Evolutionary conservation across 2,113 vertebrate genomes (phyloP).

Genomic region (Tor tambroides): DNA sequence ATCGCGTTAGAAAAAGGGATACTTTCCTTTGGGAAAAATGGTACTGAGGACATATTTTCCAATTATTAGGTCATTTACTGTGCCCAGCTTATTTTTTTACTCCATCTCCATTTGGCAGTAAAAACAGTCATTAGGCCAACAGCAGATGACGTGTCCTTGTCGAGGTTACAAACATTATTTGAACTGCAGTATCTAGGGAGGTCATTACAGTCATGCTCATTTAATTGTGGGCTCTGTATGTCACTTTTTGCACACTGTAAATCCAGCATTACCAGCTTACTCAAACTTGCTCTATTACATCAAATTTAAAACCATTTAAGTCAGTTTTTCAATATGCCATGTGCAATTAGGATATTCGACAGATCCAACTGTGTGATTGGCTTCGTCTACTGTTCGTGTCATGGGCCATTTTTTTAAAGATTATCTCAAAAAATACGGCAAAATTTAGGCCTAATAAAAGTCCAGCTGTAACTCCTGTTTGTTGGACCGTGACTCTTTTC

Average conservation of each 20-base stretch:
- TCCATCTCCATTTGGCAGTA: slow-evolving; percentile 39
- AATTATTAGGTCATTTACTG: slow-evolving; percentile 45
- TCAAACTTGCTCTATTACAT: slow-evolving; percentile 8
- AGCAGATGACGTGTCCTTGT: slow-evolving; percentile 43
- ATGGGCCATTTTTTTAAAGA: not conserved
- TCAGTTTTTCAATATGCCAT: slow-evolving; percentile 11
- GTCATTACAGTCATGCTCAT: slow-evolving; percentile 58
- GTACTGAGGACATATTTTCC: slow-evolving; percentile 50
- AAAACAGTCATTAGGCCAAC: slow-evolving; percentile 43
- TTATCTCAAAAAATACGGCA: not conserved
- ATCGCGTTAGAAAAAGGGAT: not conserved
- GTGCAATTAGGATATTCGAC: not conserved
- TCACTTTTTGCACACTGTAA: slow-evolving; percentile 43
- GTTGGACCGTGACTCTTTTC: slow-evolving; percentile 8
- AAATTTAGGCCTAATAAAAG: not conserved
- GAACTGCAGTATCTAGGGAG: slow-evolving; percentile 52
- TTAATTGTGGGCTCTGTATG: slow-evolving; percentile 49
- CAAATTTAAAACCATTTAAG: slow-evolving; percentile 5
- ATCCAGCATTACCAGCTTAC: slow-evolving; percentile 34
- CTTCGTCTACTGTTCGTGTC: not conserved
- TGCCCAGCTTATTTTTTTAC: slow-evolving; percentile 39
- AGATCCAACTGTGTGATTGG: slow-evolving; percentile 30
- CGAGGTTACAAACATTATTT: slow-evolving; percentile 57
- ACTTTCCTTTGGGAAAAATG: slow-evolving; percentile 5
- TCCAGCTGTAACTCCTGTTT: not conserved